Conservation (phyloP, 2,113 vertebrate genomes). For the Gorsachius goisagi region DNA sequence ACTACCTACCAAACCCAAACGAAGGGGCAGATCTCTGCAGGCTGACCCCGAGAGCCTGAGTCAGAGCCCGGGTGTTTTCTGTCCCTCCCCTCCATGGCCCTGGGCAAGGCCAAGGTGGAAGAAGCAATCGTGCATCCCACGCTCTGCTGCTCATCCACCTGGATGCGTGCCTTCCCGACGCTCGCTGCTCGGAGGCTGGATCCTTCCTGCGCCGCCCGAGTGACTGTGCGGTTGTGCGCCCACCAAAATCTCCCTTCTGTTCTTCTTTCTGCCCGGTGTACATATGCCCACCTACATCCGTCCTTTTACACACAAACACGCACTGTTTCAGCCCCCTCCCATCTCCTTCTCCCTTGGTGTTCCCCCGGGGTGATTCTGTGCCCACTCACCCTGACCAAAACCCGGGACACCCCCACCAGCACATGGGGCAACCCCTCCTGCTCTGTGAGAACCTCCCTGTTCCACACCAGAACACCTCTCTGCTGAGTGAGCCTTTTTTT, state of each 20-base stretch:
- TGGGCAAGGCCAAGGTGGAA: neutral
- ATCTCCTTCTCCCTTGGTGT: neutral
- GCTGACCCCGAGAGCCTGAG: neutral
- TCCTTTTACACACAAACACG: neutral
- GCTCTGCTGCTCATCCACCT: neutral
- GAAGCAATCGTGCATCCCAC: rapidly evolving
- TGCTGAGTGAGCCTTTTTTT: neutral
- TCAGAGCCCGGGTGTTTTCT: neutral
- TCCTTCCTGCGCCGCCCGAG: neutral
- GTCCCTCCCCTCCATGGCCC: neutral
- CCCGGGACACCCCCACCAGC: neutral
- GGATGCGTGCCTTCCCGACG: neutral
- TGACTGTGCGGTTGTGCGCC: neutral
- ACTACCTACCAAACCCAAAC: neutral
- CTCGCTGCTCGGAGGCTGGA: rapidly evolving
- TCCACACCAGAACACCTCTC: slow-evolving; percentile 29
- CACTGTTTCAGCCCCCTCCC: neutral
- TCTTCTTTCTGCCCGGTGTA: neutral
- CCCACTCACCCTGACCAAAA: neutral
- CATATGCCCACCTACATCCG: rapidly evolving
- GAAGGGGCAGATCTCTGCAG: neutral
- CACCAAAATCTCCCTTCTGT: neutral
- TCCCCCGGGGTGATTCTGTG: neutral
- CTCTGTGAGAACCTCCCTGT: neutral
- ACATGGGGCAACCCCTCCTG: rapidly evolving